A percentile compares a stretch with the other conserved stretches of the same genome.
These are phyloP conservation scores for Hippocampus zosterae DNA, from an alignment of 2,113 vertebrate species.

Conservation along the genomic window DNA sequence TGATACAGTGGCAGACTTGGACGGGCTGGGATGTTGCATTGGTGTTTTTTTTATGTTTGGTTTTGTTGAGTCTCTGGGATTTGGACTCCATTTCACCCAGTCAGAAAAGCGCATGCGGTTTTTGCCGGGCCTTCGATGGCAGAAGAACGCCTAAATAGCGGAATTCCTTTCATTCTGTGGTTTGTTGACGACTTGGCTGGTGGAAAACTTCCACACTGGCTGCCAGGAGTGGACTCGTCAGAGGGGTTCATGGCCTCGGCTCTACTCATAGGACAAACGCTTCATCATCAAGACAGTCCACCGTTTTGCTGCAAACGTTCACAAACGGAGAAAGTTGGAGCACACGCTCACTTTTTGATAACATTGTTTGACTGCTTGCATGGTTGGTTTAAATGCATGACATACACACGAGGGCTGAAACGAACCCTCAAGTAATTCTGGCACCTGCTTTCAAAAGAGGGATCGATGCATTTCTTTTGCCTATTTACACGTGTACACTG, in stretches of 20 bases:
- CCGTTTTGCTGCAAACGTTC: constrained; percentile 17
- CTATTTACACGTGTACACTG: no score
- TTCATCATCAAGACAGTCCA: constrained; percentile 34
- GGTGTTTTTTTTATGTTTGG: constrained; percentile 22
- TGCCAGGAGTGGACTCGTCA: constrained; percentile 42
- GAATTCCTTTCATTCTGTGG: constrained; percentile 62
- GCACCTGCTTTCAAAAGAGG: no score
- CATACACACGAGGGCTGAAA: no score
- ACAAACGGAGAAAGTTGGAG: constrained; percentile 2
- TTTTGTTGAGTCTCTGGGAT: constrained; percentile 39
- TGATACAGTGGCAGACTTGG: constrained; percentile 23
- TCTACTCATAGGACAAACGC: constrained; percentile 43
- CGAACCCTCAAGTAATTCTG: no score
- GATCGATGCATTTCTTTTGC: no score
- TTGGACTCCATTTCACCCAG: constrained; percentile 23
- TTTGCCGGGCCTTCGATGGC: constrained; percentile 44
- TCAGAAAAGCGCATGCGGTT: constrained; percentile 55
- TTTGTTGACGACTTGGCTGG: constrained; percentile 53
- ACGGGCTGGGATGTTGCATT: constrained; percentile 22
- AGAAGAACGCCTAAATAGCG: constrained; percentile 58
- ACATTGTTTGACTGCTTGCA: no score
- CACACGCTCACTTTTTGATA: not conserved
- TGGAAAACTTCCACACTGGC: constrained; percentile 28
- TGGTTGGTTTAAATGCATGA: no score
- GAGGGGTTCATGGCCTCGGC: constrained; percentile 29